phyloP scores from a whole-genome alignment of 2,888 invertebrate species.

The Myopa tessellatipennis region DNA sequence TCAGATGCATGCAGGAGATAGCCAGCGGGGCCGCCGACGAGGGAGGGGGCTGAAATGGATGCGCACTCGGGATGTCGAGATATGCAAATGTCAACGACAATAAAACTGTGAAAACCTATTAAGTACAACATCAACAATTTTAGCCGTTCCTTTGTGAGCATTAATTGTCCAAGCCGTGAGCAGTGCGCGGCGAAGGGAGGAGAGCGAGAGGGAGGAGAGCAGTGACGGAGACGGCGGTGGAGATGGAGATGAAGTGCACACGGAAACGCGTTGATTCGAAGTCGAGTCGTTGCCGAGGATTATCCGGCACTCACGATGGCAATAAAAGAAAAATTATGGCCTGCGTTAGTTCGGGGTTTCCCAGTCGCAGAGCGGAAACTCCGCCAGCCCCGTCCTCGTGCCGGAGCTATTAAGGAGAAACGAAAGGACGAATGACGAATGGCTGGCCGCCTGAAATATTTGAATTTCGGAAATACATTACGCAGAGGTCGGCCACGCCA shows the following conservation, averaged over 20 bases:
- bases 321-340: conserved; percentile 28
- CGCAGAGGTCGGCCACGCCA: neutral
- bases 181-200: neutral
- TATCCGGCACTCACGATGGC: conserved; percentile 10
- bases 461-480: neutral
- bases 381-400: neutral
- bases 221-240: neutral
- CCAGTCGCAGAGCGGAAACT: neutral
- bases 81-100: conserved; percentile 18
- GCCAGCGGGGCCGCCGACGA: neutral
- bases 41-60: conserved; percentile 31
- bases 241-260: too few species aligned
- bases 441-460: neutral
- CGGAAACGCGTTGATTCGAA: neutral
- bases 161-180: conserved; percentile 3
- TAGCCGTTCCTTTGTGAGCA: conserved; percentile 14
- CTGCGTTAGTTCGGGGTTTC: neutral
- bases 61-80: neutral
- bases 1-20: neutral
- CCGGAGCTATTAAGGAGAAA: neutral
- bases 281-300: conserved; percentile 1
- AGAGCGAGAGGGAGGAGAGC: neutral
- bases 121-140: conserved; percentile 14
- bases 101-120: conserved; percentile 14
- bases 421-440: neutral